Conservation (phyloP, 2,888 invertebrate genomes). For the Sesamia inferens region DNA sequence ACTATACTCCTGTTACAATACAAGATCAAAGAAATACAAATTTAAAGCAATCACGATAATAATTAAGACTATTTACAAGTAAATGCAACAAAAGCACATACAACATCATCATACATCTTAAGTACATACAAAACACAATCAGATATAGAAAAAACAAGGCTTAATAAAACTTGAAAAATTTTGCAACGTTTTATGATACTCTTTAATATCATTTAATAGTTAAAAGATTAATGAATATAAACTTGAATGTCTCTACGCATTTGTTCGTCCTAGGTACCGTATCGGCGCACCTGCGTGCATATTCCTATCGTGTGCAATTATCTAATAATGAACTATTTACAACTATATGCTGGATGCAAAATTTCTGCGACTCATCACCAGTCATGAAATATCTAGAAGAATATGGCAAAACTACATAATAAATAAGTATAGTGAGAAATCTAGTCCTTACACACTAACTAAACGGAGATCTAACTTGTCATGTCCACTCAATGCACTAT, state of each 20-base stretch:
- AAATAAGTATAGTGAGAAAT: slow-evolving; percentile 69
- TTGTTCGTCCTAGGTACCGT: slow-evolving; percentile 26
- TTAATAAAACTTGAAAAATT: slow-evolving; percentile 48
- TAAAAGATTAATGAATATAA: slow-evolving; percentile 47
- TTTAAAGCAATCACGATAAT: slow-evolving; percentile 43
- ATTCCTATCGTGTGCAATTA: slow-evolving; percentile 59
- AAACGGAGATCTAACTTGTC: slow-evolving; percentile 66
- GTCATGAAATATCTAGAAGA: slow-evolving; percentile 61
- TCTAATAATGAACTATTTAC: slow-evolving; percentile 63
- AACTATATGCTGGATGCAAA: slow-evolving; percentile 56
- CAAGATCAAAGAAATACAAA: slow-evolving; percentile 46
- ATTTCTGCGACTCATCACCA: slow-evolving; percentile 39
- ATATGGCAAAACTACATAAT: slow-evolving; percentile 70
- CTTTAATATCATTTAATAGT: slow-evolving; percentile 45
- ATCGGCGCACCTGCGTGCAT: slow-evolving; percentile 50
- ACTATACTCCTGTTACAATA: slow-evolving; percentile 57
- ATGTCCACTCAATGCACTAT: slow-evolving; percentile 66
- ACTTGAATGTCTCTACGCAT: slow-evolving; percentile 56
- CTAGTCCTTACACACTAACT: slow-evolving; percentile 64
- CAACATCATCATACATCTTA: slow-evolving; percentile 23
- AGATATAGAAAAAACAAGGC: slow-evolving; percentile 41
- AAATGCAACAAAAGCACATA: slow-evolving; percentile 49
- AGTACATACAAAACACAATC: slow-evolving; percentile 56
- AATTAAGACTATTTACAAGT: slow-evolving; percentile 59
- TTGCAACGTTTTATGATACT: slow-evolving; percentile 32